These are phyloP conservation scores for Zapornia atra DNA, from an alignment of 2,113 vertebrate genomes.

Conservation along the genomic window DNA sequence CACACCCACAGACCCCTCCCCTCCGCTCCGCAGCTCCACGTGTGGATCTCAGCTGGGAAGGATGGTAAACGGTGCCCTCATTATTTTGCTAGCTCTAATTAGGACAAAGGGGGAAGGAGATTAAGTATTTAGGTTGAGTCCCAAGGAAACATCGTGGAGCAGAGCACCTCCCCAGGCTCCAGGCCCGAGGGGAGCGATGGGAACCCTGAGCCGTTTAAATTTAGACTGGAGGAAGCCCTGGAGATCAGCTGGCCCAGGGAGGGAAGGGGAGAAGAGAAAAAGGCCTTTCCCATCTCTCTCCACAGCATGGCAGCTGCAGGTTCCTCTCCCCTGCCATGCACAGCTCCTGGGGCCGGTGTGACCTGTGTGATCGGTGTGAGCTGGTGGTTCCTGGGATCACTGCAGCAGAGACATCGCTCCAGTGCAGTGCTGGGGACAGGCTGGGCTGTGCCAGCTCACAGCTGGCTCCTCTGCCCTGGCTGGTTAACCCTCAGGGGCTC, in stretches of 20 bases:
- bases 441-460: no score
- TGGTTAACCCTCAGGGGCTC: no score
- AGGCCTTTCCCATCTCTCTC: neutral
- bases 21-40: neutral
- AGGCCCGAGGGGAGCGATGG: constrained; percentile 13
- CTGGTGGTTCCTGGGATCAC: neutral
- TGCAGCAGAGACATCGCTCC: constrained; percentile 4
- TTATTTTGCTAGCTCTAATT: constrained; percentile 36
- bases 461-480: no score
- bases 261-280: neutral
- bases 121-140: constrained; percentile 26
- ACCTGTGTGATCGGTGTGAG: neutral
- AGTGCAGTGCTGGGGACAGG: no score
- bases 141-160: neutral
- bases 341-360: neutral
- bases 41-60: neutral
- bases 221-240: constrained; percentile 14
- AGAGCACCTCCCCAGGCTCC: neutral
- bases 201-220: constrained; percentile 25
- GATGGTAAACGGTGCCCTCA: neutral
- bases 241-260: neutral
- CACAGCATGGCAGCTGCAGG: neutral
- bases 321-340: neutral
- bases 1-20: accelerated
- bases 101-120: constrained; percentile 6